Evolutionary conservation across 2,113 vertebrate species (phyloP).

Genomic region (Vidua macroura): DNA sequence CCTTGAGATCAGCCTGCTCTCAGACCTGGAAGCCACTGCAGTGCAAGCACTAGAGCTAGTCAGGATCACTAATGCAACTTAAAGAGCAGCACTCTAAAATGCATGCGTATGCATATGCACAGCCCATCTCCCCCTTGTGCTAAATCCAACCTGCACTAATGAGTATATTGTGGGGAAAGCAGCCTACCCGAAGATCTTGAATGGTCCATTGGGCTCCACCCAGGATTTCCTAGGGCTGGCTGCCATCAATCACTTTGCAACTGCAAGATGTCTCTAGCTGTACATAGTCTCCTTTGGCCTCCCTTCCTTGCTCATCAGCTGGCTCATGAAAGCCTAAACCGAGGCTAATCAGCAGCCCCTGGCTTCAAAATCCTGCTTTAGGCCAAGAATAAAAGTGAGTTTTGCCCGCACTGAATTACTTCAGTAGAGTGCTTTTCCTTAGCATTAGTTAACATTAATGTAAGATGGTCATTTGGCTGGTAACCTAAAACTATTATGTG

Average conservation of each 20-base stretch:
- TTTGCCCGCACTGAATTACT: background rate
- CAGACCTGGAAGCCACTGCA: background rate
- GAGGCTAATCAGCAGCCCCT: background rate
- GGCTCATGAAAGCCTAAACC: background rate
- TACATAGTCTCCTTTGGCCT: background rate
- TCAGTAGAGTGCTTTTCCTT: background rate
- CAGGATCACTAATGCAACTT: too few relatives aligned
- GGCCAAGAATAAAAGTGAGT: background rate
- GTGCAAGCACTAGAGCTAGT: background rate
- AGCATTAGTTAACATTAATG: slow-evolving; percentile 4
- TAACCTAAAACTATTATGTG: background rate
- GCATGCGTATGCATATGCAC: accelerated
- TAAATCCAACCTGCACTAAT: background rate
- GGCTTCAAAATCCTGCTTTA: background rate
- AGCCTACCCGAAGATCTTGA: background rate
- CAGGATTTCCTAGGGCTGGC: background rate
- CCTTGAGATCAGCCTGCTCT: background rate
- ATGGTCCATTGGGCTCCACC: background rate
- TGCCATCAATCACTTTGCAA: background rate
- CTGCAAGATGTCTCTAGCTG: background rate
- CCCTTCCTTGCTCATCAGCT: background rate
- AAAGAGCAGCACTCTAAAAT: background rate
- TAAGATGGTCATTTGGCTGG: background rate
- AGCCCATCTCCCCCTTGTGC: background rate
- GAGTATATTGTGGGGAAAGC: background rate